phyloP scores from a whole-genome alignment of 1,140 invertebrate genomes.

The Drosophila bifasciata region DNA sequence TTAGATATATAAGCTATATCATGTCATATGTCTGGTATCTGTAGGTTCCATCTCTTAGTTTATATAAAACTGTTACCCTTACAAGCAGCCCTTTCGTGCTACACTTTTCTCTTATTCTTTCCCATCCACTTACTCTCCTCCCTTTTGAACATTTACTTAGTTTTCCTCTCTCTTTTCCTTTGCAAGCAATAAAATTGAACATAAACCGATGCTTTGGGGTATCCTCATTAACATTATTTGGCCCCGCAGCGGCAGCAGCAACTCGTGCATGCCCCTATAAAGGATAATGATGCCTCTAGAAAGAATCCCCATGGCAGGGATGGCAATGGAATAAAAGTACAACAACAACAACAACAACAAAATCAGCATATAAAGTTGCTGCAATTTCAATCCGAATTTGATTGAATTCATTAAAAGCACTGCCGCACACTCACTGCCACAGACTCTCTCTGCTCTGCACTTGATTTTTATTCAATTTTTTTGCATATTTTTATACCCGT shows the following conservation, averaged over 20 bases:
- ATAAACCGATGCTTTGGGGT: slow-evolving; percentile 43
- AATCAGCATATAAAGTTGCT: not conserved
- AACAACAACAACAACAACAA: too few species aligned
- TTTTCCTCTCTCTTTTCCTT: slow-evolving; percentile 14
- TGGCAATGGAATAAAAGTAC: too few species aligned
- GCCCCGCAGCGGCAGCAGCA: slow-evolving; percentile 18
- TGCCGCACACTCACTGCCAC: slow-evolving; percentile 11
- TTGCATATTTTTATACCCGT: slow-evolving; percentile 49
- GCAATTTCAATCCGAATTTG: slow-evolving; percentile 56
- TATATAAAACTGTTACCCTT: too few species aligned
- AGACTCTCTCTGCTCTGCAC: slow-evolving; percentile 31
- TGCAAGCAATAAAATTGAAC: slow-evolving; percentile 30
- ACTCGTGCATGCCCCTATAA: slow-evolving; percentile 19
- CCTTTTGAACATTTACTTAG: not conserved
- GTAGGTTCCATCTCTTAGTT: too few species aligned
- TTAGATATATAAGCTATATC: too few species aligned
- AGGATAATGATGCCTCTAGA: slow-evolving; percentile 15
- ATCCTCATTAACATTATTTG: slow-evolving; percentile 54
- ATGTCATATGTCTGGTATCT: too few species aligned
- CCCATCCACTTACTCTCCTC: slow-evolving; percentile 17
- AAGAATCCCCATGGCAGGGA: not conserved
- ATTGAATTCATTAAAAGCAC: slow-evolving; percentile 61
- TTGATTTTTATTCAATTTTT: slow-evolving; percentile 39
- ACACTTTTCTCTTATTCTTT: not conserved
- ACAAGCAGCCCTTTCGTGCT: not conserved